Base-by-base conservation (phyloP, 2,113 vertebrate genomes). In the Notarius lentiginosus region DNA sequence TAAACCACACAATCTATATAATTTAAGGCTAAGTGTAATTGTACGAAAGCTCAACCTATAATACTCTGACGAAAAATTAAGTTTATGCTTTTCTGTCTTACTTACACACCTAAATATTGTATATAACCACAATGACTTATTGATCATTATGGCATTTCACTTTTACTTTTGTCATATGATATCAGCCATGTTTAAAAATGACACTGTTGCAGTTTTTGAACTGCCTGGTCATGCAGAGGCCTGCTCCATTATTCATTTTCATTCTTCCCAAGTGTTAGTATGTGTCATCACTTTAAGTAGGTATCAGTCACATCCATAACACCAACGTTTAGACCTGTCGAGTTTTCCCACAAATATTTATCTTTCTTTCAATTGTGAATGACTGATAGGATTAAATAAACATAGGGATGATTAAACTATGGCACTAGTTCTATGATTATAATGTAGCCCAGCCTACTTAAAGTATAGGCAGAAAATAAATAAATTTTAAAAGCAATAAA, bases 51-150 rank as follows among this genome's bases (percentile, higher is more conserved):
- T 24, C 72, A 75, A 75, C 20, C 9, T 49, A 51, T 51, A 51
- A 76, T 22, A 51, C 47, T 73, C 14, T 63, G 20, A 49, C 8
- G 11, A 41, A 24, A 41, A 63, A 47, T 49, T 20, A 63, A 47
- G 4, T 61, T 41, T 24, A 20, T 77, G 70, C 12, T 91, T 82
- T 85, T 81, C 79, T 89, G 49, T 55, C 22, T 90, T n/a, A 87
- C 85, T 90, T 10, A 22, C 72, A 22, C 8, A 12, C 4, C 47
- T 27, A 27, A 12, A 77, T 53, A n/a, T 6, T 77, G 24, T 15
- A 55, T 8, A 55, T 27, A 75, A 51, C 9, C 70, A 49, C 41
- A 75, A 24, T 55, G 75, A n/a, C 24, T 51, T 49, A 34, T 47
- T 72, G 41, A 20, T 73, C 34, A 4, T 73, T 30, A 30, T 30